Conservation (phyloP, 1,140 invertebrate genomes). For the Drosophila carrolli region DNA sequence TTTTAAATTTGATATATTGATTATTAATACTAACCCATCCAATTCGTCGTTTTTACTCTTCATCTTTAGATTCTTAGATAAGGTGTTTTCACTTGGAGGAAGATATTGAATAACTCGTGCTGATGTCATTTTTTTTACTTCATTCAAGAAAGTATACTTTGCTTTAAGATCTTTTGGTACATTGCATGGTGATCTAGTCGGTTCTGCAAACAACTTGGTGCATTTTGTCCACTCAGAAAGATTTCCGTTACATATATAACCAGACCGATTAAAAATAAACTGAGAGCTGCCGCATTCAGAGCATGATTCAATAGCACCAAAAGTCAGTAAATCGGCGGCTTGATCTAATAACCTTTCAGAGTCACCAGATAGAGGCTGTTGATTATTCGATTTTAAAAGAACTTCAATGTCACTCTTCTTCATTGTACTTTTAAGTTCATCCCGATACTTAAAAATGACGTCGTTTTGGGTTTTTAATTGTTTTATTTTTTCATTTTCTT, state of each 20-base stretch:
- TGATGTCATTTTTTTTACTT: constrained; percentile 89
- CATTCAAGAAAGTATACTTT: constrained; percentile 87
- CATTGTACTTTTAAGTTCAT: constrained; percentile 85
- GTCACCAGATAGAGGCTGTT: constrained; percentile 88
- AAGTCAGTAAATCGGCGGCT: constrained; percentile 93
- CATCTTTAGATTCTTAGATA: constrained; percentile 73
- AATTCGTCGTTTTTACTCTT: constrained; percentile 86
- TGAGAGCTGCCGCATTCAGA: constrained; percentile 92
- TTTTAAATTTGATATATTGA: background rate
- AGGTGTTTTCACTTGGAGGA: constrained; percentile 84
- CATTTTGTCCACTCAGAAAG: constrained; percentile 97
- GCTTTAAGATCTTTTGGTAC: constrained; percentile 89
- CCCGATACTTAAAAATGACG: constrained; percentile 89
- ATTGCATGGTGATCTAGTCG: constrained; percentile 90
- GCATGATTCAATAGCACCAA: constrained; percentile 93
- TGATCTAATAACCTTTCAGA: constrained; percentile 90
- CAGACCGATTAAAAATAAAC: constrained; percentile 89
- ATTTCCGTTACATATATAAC: constrained; percentile 92
- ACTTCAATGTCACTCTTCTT: constrained; percentile 87
- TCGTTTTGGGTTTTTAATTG: constrained; percentile 91
- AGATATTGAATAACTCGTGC: constrained; percentile 88
- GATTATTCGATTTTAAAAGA: constrained; percentile 90
- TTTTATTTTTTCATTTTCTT: constrained; percentile 86
- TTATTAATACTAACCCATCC: constrained; percentile 74
- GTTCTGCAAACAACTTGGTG: constrained; percentile 89